Evolutionary conservation across 2,888 invertebrate species (phyloP), one percentile per base, ranked within the genome.

Genomic region (Andrena haemorrhoa): DNA sequence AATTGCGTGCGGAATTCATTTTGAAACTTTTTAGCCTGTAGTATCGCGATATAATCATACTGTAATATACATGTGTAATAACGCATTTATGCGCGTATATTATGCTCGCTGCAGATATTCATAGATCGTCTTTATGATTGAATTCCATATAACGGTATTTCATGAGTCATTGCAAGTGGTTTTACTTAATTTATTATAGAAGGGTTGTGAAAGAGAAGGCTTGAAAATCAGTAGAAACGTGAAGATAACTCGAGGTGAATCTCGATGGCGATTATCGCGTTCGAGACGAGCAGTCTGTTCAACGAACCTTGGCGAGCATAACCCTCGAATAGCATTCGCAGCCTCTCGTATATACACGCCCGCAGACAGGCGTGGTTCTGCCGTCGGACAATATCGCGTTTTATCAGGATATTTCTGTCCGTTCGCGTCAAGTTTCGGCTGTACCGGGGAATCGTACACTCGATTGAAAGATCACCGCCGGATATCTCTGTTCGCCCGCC

Each of bases 321-420:
- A 83, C 51, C 83, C 70, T 75, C 60, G 75, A 79, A 79, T 75
- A 71, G 69, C 66, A 58, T 81, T 86, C 75, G 81, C 82, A 60
- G 66, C 73, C 35, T 58, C 64, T 23, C 41, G 49, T 61, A 31
- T 58, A 16, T 41, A 41, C 41, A 66, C 66, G 2, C 79, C 83
- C 82, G 72, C 63, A 79, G 75, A 10, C 85, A 89, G 86, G 80
- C 85, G 84, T 88, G 82, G 83, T 84, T 89, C 75, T 69, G 61
- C 49, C 70, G 64, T 35, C 29, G 8, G 33, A 61, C 41, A 82
- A 85, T 86, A 86, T 69, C 66, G 64, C 35, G 72, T 79, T 83
- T 79, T 76, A 78, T 85, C 74, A 74, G 65, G 56, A 74, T 78
- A 78, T 78, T 83, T 80, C 41, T 71, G 31, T 78, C 61, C n/a